These are phyloP conservation scores for Agrypnus murinus DNA, from an alignment of 2,888 invertebrate genomes.

Conservation along the genomic window DNA sequence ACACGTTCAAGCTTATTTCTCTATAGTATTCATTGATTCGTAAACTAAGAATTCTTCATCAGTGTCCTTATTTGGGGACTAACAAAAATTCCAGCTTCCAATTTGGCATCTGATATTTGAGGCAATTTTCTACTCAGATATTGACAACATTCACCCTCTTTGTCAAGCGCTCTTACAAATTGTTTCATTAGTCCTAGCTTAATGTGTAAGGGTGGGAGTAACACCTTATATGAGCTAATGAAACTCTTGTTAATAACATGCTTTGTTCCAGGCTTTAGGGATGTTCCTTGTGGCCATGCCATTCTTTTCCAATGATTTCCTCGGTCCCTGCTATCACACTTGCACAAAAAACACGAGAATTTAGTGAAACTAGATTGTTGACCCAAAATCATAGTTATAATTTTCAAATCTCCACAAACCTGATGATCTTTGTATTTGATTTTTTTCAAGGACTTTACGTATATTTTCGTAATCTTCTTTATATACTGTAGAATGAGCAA, in stretches of 20 bases:
- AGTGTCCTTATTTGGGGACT: no score
- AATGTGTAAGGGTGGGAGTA: background rate
- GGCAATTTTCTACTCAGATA: no score
- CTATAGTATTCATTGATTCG: no score
- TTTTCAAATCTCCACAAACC: no score
- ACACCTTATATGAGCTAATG: background rate
- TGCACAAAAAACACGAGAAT: background rate
- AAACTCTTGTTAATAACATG: background rate
- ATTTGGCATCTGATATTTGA: no score
- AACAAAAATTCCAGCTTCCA: no score
- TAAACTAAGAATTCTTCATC: no score
- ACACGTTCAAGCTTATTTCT: no score
- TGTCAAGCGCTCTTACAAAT: background rate
- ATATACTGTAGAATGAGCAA: background rate
- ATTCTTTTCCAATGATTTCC: background rate
- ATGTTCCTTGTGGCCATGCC: background rate
- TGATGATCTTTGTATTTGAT: background rate
- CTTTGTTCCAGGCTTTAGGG: background rate
- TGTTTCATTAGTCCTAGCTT: background rate
- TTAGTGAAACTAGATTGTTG: no score
- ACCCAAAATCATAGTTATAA: background rate
- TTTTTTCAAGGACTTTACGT: background rate
- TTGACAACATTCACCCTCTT: no score
- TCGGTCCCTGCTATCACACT: background rate
- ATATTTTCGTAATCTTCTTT: conserved; percentile 6